A percentile compares a stretch with the other conserved stretches of the same genome.
Conservation (phyloP, 1,140 invertebrate genomes). For the Cotesia typhae region DNA sequence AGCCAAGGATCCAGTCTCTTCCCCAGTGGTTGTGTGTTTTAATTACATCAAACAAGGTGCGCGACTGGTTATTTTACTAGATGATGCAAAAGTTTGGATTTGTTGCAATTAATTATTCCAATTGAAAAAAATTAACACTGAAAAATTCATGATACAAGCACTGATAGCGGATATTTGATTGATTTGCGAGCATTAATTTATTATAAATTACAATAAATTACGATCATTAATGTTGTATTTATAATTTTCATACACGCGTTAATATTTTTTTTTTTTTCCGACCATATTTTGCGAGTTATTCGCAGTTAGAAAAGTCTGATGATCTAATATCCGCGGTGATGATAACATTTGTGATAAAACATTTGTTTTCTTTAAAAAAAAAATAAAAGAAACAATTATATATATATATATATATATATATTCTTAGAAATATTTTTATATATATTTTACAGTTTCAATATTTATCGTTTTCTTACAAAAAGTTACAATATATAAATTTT, state of each 20-base stretch:
- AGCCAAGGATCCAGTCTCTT: slow-evolving; percentile 54
- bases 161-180: neutral
- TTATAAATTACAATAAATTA: slow-evolving; percentile 5
- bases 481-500: slow-evolving; percentile 43
- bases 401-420: too few species aligned
- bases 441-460: slow-evolving; percentile 3
- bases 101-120: slow-evolving; percentile 48
- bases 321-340: too few species aligned
- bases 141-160: slow-evolving; percentile 1
- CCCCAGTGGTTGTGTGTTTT: slow-evolving; percentile 43
- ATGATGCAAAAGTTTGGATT: slow-evolving; percentile 60
- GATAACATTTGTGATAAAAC: too few species aligned
- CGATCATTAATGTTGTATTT: neutral
- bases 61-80: slow-evolving; percentile 52
- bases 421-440: neutral
- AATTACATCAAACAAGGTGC: slow-evolving; percentile 51
- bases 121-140: slow-evolving; percentile 29
- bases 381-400: too few species aligned
- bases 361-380: too few species aligned
- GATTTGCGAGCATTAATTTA: too few species aligned
- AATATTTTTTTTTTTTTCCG: too few species aligned
- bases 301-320: too few species aligned
- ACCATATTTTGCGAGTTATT: too few species aligned
- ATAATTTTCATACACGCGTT: too few species aligned
- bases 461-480: slow-evolving; percentile 28